phyloP scores from a whole-genome alignment of 2,797 vertebrate species.

The Apogon hyalosoma region DNA sequence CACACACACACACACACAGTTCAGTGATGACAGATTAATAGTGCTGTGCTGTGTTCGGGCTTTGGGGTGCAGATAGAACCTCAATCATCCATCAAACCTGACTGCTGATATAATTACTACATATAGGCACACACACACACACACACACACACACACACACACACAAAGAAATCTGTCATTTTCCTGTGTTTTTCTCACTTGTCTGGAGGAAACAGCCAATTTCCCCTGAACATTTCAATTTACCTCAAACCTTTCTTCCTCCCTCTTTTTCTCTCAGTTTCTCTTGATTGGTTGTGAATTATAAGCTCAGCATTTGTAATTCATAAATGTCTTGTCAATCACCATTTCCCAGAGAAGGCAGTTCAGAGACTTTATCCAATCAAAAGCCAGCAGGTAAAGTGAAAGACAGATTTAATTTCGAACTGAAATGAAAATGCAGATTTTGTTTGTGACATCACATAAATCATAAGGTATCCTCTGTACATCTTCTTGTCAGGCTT shows the following conservation, averaged over 20 bases:
- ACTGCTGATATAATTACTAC: conserved; percentile 72
- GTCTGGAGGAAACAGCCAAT: conserved; percentile 62
- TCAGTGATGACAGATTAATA: conserved; percentile 53
- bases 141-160: conserved; percentile 49
- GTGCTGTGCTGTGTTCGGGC: conserved; percentile 44
- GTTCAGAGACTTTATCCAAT: not conserved
- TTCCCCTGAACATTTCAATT: conserved; percentile 63
- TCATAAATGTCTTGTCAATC: conserved; percentile 27
- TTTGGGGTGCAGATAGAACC: conserved; percentile 57
- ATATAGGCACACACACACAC: conserved; percentile 36
- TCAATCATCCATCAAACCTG: conserved; percentile 71
- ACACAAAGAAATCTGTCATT: conserved; percentile 29
- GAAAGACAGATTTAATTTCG: conserved; percentile 5
- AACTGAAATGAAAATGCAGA: conserved; percentile 1
- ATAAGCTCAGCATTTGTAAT: conserved; percentile 13
- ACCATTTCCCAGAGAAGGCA: not conserved
- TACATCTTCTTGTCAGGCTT: no score
- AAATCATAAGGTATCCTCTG: no score
- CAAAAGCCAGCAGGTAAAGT: conserved; percentile 7
- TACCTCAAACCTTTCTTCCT: conserved; percentile 13
- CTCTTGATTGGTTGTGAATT: conserved; percentile 21
- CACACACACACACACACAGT: conserved; percentile 5
- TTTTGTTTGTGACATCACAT: conserved; percentile 1
- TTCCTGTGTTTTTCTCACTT: conserved; percentile 51
- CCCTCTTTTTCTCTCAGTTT: conserved; percentile 2